Conservation (phyloP, 2,113 vertebrate genomes). For the Centropristis striata region DNA sequence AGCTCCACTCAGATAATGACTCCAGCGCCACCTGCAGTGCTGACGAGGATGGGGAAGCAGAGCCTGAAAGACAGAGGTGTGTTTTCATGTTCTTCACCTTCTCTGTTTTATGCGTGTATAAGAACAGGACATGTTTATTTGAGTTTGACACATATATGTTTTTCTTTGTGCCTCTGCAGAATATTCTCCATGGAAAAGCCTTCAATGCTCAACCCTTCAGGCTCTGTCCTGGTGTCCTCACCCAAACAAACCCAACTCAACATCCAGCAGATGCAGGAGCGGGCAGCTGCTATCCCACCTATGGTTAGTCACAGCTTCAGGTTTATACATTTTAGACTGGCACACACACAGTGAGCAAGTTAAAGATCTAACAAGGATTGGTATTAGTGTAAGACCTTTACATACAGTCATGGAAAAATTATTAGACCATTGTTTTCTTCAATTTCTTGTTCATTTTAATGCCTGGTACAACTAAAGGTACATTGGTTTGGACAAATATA, state of each 20-base stretch:
- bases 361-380: neutral
- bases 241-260: slow-evolving; percentile 91
- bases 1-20: slow-evolving; percentile 93
- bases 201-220: slow-evolving; percentile 89
- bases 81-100: neutral
- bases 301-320: slow-evolving; percentile 88
- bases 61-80: slow-evolving; percentile 92
- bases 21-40: slow-evolving; percentile 99
- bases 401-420: no score
- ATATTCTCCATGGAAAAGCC: slow-evolving; percentile 94
- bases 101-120: neutral
- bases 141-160: slow-evolving; percentile 24
- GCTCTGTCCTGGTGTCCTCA: slow-evolving; percentile 91
- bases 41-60: slow-evolving; percentile 96
- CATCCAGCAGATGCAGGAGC: slow-evolving; percentile 94
- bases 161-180: slow-evolving; percentile 73
- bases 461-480: no score
- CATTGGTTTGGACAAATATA: no score
- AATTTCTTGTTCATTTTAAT: no score
- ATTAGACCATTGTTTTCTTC: no score
- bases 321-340: slow-evolving; percentile 50
- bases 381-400: neutral
- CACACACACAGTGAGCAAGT: slow-evolving; percentile 22
- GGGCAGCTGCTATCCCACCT: slow-evolving; percentile 94
- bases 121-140: neutral